phyloP scores from a whole-genome alignment of 2,888 invertebrate species.

The Leptopterna dolabrata region DNA sequence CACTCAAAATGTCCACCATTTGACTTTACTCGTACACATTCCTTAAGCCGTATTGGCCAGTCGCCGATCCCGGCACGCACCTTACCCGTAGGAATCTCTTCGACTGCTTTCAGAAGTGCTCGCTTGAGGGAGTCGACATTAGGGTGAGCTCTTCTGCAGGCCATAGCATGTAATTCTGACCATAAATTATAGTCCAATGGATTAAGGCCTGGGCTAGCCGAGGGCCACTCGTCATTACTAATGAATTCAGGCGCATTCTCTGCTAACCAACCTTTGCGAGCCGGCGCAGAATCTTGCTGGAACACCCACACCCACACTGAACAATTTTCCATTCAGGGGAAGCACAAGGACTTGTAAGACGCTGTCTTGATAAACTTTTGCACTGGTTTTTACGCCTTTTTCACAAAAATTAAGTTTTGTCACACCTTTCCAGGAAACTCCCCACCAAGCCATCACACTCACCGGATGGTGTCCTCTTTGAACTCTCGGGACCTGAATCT shows the following conservation, averaged over 20 bases:
- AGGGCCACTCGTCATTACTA: background rate
- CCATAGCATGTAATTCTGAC: constrained; percentile 6
- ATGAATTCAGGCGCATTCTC: background rate
- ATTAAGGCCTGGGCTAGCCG: background rate
- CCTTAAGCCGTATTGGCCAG: too few relatives aligned
- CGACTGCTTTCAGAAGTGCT: too few relatives aligned
- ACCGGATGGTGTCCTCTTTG: background rate
- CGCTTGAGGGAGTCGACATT: too few relatives aligned
- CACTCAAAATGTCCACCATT: too few relatives aligned
- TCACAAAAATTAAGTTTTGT: background rate
- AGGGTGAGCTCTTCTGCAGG: constrained; percentile 38
- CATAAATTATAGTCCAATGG: constrained; percentile 42
- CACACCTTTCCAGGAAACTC: background rate
- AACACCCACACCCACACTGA: constrained; percentile 54
- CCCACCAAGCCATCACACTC: background rate
- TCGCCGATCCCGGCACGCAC: too few relatives aligned
- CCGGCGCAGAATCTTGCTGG: constrained; percentile 59
- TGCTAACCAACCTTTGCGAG: constrained; percentile 59
- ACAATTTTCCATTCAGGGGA: background rate
- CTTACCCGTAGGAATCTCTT: too few relatives aligned
- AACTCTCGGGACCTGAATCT: background rate
- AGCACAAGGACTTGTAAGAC: background rate
- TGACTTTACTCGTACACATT: too few relatives aligned
- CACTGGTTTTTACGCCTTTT: background rate
- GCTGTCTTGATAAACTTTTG: background rate